Evolutionary conservation across 2,797 vertebrate species (phyloP).

Genomic region (Pipistrellus kuhlii): DNA sequence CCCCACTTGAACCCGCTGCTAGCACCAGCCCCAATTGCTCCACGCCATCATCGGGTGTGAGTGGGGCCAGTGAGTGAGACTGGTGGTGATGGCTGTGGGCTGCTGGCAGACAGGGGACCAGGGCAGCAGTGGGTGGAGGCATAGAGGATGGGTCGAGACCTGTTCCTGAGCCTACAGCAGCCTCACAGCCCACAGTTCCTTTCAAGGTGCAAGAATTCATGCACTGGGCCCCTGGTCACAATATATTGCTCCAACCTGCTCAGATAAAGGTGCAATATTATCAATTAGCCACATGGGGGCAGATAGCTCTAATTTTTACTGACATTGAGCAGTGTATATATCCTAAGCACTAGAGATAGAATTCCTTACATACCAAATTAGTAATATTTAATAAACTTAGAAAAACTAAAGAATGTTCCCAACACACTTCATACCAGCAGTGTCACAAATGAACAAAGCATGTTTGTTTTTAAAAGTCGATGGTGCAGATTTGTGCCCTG

Average conservation of each 20-base stretch:
- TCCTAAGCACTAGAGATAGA: not conserved
- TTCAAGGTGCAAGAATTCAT: too few relatives aligned
- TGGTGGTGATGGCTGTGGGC: rapidly evolving
- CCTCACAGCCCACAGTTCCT: too few relatives aligned
- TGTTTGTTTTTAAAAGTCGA: not conserved
- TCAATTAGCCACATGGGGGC: conserved; percentile 82
- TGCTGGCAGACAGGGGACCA: too few relatives aligned
- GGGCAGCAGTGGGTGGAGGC: too few relatives aligned
- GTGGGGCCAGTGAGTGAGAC: too few relatives aligned
- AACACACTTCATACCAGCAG: not conserved
- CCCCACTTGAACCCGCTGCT: too few relatives aligned
- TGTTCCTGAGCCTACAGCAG: too few relatives aligned
- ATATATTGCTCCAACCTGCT: not conserved
- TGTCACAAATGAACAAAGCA: not conserved
- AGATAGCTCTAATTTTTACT: not conserved
- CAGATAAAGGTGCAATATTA: conserved; percentile 55
- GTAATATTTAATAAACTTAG: not conserved
- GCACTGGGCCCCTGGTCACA: too few relatives aligned
- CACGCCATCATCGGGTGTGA: too few relatives aligned
- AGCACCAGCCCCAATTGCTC: too few relatives aligned
- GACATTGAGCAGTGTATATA: rapidly evolving
- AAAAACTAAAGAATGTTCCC: not conserved
- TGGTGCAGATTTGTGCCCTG: not conserved
- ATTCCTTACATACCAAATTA: not conserved
- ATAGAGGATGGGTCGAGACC: too few relatives aligned